Conservation (phyloP, 2,888 invertebrate species). For the Endomychus coccineus region DNA sequence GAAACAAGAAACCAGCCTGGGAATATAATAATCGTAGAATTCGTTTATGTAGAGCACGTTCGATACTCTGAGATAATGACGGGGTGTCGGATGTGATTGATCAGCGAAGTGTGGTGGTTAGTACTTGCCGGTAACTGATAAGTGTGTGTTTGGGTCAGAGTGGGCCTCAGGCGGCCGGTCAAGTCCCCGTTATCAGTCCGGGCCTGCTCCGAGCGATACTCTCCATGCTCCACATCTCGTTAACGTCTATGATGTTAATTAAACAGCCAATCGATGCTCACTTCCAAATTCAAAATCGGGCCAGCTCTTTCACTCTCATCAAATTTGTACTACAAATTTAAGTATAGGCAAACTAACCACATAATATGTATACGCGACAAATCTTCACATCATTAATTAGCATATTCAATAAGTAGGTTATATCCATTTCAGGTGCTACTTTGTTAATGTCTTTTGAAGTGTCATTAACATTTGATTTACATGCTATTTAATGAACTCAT, state of each 20-base stretch:
- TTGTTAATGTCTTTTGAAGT: too few species aligned
- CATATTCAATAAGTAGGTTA: too few species aligned
- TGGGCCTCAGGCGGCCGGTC: conserved; percentile 37
- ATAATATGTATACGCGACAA: too few species aligned
- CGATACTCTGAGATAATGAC: conserved; percentile 18
- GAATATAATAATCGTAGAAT: too few species aligned
- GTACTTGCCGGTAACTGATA: conserved; percentile 27
- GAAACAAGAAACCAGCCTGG: too few species aligned
- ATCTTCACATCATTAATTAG: too few species aligned
- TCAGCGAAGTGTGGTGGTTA: conserved; percentile 17
- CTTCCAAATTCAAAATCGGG: conserved; percentile 12
- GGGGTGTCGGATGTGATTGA: conserved; percentile 24
- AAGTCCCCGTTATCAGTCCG: conserved; percentile 42
- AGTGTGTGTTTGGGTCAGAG: conserved; percentile 38
- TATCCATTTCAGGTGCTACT: too few species aligned
- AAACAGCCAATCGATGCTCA: conserved; percentile 8
- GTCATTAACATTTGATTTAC: too few species aligned
- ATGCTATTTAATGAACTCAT: too few species aligned
- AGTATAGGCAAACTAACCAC: conserved; percentile 16
- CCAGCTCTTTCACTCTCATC: conserved; percentile 1
- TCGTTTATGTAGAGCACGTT: conserved; percentile 16
- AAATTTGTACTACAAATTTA: background rate
- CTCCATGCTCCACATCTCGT: conserved; percentile 33
- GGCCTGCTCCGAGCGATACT: conserved; percentile 35
- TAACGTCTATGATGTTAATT: conserved; percentile 10